Percentiles rank a stretch among this genome's conserved stretches.
These are phyloP conservation scores for Bergia puertoricense DNA, from an alignment of 92 coral and sea anemone genomes.

Conservation along the genomic window DNA sequence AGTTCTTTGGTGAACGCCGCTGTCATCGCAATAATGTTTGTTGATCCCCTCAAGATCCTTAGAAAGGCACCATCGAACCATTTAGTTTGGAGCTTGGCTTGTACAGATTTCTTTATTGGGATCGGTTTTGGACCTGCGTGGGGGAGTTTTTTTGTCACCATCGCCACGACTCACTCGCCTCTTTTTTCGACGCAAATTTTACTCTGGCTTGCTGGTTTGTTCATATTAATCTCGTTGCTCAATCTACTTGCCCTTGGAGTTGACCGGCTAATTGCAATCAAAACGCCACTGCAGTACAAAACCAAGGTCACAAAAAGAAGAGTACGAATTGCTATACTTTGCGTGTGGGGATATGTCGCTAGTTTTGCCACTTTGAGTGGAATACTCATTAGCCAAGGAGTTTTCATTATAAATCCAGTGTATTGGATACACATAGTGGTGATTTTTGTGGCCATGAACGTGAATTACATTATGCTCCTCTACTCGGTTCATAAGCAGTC, in stretches of 20 bases:
- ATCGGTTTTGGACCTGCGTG: background rate
- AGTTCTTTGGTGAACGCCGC: background rate
- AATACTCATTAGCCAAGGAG: background rate
- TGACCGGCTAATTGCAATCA: constrained; percentile 1
- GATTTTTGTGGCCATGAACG: too few relatives aligned
- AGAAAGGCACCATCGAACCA: background rate
- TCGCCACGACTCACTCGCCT: background rate
- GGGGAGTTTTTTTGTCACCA: background rate
- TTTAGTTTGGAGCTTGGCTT: constrained; percentile 4
- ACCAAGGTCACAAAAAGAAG: background rate
- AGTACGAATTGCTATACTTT: background rate
- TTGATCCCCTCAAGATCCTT: constrained; percentile 11
- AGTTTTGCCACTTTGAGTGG: background rate
- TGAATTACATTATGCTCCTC: too few relatives aligned
- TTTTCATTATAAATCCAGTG: background rate
- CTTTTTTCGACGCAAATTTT: background rate
- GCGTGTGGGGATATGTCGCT: background rate
- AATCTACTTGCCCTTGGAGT: background rate
- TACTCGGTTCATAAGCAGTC: too few relatives aligned
- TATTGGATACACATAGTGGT: background rate
- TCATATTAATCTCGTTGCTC: background rate
- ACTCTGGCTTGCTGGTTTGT: background rate
- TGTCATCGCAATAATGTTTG: constrained; percentile 8
- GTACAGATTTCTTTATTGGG: background rate
- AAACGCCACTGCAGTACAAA: background rate